These are phyloP conservation scores for Deilephila porcellus DNA, from an alignment of 2,888 invertebrate species.

Conservation along the genomic window DNA sequence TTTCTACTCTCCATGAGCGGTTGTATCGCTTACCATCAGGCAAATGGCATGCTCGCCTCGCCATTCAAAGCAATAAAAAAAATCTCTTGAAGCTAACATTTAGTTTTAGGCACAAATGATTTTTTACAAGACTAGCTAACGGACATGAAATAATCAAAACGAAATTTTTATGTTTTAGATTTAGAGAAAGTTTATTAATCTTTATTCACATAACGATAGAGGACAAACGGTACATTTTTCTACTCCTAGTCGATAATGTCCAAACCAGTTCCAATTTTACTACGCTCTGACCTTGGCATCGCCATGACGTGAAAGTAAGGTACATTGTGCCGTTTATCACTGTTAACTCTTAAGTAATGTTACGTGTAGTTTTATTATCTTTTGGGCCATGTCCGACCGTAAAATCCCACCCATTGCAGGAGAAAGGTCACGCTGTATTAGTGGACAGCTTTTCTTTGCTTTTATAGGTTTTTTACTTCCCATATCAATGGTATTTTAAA, in stretches of 20 bases:
- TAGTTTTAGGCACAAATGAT: too few species aligned
- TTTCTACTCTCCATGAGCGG: too few species aligned
- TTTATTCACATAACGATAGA: too few species aligned
- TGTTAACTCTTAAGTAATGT: slow-evolving; percentile 51
- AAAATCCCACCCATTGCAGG: slow-evolving; percentile 45
- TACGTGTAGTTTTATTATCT: slow-evolving; percentile 56
- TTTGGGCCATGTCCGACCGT: slow-evolving; percentile 40
- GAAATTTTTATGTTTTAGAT: not conserved
- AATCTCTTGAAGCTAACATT: too few species aligned
- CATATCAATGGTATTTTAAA: not conserved
- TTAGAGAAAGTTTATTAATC: not conserved
- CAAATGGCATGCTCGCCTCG: too few species aligned
- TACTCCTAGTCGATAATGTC: not conserved
- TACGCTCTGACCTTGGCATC: slow-evolving; percentile 33
- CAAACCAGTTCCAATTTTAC: slow-evolving; percentile 27
- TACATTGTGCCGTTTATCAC: slow-evolving; percentile 49
- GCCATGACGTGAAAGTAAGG: slow-evolving; percentile 52
- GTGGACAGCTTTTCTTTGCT: slow-evolving; percentile 17
- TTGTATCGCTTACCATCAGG: too few species aligned
- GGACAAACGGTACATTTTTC: not conserved
- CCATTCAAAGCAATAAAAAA: too few species aligned
- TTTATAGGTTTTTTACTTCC: slow-evolving; percentile 18
- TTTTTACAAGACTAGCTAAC: too few species aligned
- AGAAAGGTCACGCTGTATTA: slow-evolving; percentile 34
- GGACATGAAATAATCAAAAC: not conserved